Conservation (phyloP, 2,797 vertebrate species). For the Mionectes olivaceus region DNA sequence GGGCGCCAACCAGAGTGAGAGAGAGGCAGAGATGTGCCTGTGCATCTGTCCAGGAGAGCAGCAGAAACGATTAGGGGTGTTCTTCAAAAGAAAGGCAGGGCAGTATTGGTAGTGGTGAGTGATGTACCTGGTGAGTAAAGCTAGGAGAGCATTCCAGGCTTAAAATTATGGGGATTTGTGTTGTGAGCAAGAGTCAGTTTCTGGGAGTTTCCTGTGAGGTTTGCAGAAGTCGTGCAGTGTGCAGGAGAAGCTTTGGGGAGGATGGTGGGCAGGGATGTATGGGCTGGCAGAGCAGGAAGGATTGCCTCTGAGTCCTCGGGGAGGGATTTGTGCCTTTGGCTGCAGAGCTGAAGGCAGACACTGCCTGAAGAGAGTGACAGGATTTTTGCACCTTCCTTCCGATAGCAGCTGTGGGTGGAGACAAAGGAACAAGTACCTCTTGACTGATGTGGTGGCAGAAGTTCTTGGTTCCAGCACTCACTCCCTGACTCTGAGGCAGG, state of each 20-base stretch:
- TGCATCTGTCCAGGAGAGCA: not conserved
- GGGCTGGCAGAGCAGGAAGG: not conserved
- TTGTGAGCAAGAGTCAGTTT: not conserved
- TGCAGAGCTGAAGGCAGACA: not conserved
- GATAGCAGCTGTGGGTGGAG: not conserved
- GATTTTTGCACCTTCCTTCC: not conserved
- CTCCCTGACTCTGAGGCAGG: not conserved
- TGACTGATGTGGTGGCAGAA: not conserved
- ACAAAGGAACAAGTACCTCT: not conserved
- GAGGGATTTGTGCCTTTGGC: not conserved
- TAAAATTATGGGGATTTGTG: not conserved
- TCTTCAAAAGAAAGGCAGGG: not conserved
- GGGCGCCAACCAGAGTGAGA: not conserved
- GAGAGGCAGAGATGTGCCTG: not conserved
- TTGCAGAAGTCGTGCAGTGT: fast-evolving
- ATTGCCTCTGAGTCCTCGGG: not conserved
- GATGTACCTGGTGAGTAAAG: not conserved
- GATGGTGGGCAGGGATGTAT: not conserved
- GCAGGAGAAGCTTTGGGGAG: not conserved
- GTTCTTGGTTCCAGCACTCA: not conserved
- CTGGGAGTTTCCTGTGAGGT: not conserved
- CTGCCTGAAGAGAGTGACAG: not conserved
- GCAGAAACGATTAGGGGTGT: not conserved
- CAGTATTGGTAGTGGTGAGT: not conserved
- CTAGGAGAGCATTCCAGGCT: not conserved